A percentile compares a stretch with the other conserved stretches of the same genome.
These are phyloP conservation scores for Catamblyrhynchus diadema DNA, from an alignment of 2,797 vertebrate species.

Conservation along the genomic window DNA sequence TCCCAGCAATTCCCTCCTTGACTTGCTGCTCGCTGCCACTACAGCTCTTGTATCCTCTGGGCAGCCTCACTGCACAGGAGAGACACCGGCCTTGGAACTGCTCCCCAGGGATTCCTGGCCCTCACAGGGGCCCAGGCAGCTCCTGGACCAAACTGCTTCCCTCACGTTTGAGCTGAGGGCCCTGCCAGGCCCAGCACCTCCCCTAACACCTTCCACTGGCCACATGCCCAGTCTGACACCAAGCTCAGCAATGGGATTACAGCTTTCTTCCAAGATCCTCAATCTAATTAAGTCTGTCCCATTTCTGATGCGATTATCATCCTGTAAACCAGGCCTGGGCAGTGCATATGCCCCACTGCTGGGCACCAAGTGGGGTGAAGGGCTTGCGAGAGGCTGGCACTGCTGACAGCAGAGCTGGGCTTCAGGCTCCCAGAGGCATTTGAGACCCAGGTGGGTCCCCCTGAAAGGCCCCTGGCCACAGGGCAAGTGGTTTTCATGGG, in stretches of 20 bases:
- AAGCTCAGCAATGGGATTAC: constrained; percentile 3
- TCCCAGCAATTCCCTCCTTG: background rate
- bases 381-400: background rate
- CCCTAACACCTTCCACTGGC: background rate
- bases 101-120: background rate
- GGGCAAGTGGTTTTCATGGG: background rate
- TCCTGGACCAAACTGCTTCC: rapidly evolving
- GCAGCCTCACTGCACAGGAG: background rate
- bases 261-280: background rate
- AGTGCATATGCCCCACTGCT: background rate
- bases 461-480: rapidly evolving
- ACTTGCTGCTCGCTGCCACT: background rate
- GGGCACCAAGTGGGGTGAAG: background rate
- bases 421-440: background rate
- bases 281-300: constrained; percentile 51
- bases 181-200: rapidly evolving
- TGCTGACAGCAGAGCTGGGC: background rate
- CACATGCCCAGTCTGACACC: background rate
- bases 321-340: background rate
- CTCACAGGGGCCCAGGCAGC: background rate
- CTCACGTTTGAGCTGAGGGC: rapidly evolving
- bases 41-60: background rate
- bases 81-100: background rate
- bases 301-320: background rate
- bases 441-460: background rate